Percentiles rank a stretch among this genome's conserved stretches.
Evolutionary conservation across 2,113 vertebrate species (phyloP).

Genomic region (Laticauda colubrina): DNA sequence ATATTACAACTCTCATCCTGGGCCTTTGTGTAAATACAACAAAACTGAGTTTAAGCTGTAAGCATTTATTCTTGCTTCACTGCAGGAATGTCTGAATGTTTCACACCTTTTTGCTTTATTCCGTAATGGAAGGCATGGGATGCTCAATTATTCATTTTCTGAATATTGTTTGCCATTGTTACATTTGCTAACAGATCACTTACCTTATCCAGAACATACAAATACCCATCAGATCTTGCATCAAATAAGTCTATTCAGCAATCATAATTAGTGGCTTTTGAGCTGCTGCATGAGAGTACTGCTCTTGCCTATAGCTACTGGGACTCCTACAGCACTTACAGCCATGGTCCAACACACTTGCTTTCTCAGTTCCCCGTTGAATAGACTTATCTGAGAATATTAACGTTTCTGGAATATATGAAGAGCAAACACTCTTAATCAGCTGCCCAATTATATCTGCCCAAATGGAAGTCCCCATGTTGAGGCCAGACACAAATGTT

Average conservation of each 20-base stretch:
- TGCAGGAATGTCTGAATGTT: not conserved
- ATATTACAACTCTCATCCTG: not conserved
- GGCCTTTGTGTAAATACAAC: not conserved
- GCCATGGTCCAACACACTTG: not conserved
- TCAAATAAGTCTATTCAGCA: not conserved
- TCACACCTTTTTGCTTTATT: not conserved
- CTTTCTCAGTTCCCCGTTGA: not conserved
- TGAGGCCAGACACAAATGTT: not conserved
- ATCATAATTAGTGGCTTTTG: not conserved
- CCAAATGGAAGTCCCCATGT: not conserved
- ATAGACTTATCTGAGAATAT: not conserved
- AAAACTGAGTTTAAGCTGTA: not conserved
- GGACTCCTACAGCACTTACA: not conserved
- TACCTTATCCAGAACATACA: not conserved
- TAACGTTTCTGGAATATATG: not conserved
- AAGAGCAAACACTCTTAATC: not conserved
- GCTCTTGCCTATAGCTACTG: not conserved
- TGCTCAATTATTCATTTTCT: not conserved
- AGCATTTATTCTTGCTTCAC: not conserved
- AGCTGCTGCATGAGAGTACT: not conserved
- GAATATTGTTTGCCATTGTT: not conserved
- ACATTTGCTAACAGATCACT: not conserved
- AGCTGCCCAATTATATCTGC: not conserved
- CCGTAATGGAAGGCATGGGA: not conserved
- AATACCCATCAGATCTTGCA: not conserved